Conservation (phyloP, 2,888 invertebrate species). For the Microplitis deprimator region DNA sequence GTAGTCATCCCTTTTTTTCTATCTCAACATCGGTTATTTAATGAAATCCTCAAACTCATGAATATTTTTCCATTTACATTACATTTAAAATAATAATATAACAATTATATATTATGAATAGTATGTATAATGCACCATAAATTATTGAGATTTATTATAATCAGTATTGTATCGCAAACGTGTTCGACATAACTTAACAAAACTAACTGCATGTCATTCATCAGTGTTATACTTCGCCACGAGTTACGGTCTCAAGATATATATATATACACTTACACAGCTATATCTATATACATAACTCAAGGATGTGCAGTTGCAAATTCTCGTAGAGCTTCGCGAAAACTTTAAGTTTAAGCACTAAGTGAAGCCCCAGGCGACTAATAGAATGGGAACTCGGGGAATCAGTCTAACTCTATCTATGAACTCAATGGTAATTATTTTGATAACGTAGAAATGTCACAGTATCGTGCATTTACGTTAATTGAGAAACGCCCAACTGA, state of each 20-base stretch:
- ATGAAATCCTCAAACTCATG: too few species aligned
- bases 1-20: not conserved
- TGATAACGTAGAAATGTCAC: slow-evolving; percentile 35
- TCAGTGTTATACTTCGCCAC: slow-evolving; percentile 18
- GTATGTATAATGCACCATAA: not conserved
- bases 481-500: slow-evolving; percentile 28
- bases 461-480: slow-evolving; percentile 20
- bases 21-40: not conserved
- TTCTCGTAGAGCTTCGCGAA: slow-evolving; percentile 5
- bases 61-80: too few species aligned
- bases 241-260: not conserved
- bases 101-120: not conserved
- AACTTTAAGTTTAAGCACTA: slow-evolving; percentile 29
- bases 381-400: slow-evolving; percentile 41
- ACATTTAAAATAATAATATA: too few species aligned
- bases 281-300: slow-evolving; percentile 12
- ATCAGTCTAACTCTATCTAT: slow-evolving; percentile 37
- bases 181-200: slow-evolving; percentile 2
- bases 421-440: slow-evolving; percentile 43
- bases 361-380: slow-evolving; percentile 19
- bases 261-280: not conserved
- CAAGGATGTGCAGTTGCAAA: slow-evolving; percentile 7
- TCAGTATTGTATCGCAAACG: not conserved
- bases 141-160: not conserved
- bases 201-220: slow-evolving; percentile 10